Conservation (phyloP, 1,140 invertebrate genomes). For the Chlorops oryzae region DNA sequence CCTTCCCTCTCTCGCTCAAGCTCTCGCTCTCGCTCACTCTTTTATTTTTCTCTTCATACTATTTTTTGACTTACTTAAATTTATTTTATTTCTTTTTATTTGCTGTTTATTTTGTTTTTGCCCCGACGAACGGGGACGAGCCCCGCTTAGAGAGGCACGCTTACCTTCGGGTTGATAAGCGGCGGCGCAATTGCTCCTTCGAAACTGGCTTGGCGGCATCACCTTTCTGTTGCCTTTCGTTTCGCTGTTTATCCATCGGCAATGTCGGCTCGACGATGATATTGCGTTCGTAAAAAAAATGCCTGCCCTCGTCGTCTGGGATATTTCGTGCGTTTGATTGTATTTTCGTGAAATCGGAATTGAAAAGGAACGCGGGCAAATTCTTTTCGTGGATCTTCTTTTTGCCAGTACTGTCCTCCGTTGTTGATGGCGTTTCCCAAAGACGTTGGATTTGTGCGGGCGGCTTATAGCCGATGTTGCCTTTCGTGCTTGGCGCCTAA, state of each 20-base stretch:
- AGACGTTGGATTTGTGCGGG: slow-evolving; percentile 12
- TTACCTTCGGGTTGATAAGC: slow-evolving; percentile 14
- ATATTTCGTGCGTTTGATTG: slow-evolving; percentile 19
- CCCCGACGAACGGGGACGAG: too few relatives aligned
- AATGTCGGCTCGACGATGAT: slow-evolving; percentile 13
- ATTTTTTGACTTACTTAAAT: too few relatives aligned
- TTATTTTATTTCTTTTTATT: too few relatives aligned
- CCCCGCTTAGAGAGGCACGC: too few relatives aligned
- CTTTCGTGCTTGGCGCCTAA: slow-evolving; percentile 15
- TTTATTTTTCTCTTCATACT: too few relatives aligned
- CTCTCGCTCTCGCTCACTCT: too few relatives aligned
- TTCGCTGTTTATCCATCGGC: slow-evolving; percentile 9
- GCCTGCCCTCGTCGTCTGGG: slow-evolving; percentile 7
- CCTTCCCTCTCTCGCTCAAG: too few relatives aligned
- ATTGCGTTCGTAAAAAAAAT: slow-evolving; percentile 20
- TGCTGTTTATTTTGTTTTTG: too few relatives aligned
- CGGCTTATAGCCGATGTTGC: slow-evolving; percentile 8
- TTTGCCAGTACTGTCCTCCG: slow-evolving; percentile 7
- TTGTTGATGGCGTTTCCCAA: slow-evolving; percentile 2
- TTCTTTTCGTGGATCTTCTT: slow-evolving; percentile 7
- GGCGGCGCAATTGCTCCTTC: slow-evolving; percentile 10
- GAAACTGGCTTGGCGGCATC: slow-evolving; percentile 11
- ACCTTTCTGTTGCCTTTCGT: slow-evolving; percentile 4
- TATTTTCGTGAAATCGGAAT: slow-evolving; percentile 13
- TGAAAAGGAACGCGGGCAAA: slow-evolving; percentile 13